A percentile compares a stretch with the other conserved stretches of the same genome.
These are phyloP conservation scores for Emmelina monodactyla DNA, from an alignment of 2,888 invertebrate genomes.

Conservation along the genomic window DNA sequence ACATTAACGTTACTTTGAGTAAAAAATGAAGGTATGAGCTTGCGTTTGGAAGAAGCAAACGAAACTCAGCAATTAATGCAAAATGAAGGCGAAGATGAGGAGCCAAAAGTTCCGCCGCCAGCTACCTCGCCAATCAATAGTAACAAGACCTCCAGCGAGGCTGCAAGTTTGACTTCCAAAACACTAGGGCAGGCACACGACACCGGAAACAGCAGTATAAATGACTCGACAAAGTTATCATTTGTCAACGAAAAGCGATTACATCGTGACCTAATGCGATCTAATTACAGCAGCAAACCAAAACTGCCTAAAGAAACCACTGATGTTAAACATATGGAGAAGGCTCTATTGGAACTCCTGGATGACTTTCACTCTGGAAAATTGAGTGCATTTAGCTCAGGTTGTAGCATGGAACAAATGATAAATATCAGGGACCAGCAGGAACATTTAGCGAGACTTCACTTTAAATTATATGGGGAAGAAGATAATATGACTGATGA, in stretches of 20 bases:
- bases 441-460: conserved; percentile 88
- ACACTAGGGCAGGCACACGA: conserved; percentile 37
- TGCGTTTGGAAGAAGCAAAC: conserved; percentile 52
- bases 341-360: conserved; percentile 85
- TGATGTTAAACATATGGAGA: conserved; percentile 95
- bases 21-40: conserved; percentile 48
- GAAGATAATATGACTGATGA: conserved; percentile 59
- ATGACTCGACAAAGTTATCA: conserved; percentile 53
- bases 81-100: conserved; percentile 56
- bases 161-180: conserved; percentile 43
- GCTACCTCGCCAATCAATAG: conserved; percentile 55
- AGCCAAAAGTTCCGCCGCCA: conserved; percentile 35
- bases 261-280: conserved; percentile 44
- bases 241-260: conserved; percentile 49
- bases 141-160: conserved; percentile 54
- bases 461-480: conserved; percentile 79
- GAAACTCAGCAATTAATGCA: conserved; percentile 62
- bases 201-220: conserved; percentile 45
- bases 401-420: conserved; percentile 97
- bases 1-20: no score
- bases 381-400: conserved; percentile 90
- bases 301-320: conserved; percentile 81
- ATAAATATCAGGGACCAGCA: conserved; percentile 95
- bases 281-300: conserved; percentile 42
- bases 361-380: conserved; percentile 92